These are phyloP conservation scores for Himalopsyche japonica DNA, from an alignment of 2,888 invertebrate species.

Conservation along the genomic window DNA sequence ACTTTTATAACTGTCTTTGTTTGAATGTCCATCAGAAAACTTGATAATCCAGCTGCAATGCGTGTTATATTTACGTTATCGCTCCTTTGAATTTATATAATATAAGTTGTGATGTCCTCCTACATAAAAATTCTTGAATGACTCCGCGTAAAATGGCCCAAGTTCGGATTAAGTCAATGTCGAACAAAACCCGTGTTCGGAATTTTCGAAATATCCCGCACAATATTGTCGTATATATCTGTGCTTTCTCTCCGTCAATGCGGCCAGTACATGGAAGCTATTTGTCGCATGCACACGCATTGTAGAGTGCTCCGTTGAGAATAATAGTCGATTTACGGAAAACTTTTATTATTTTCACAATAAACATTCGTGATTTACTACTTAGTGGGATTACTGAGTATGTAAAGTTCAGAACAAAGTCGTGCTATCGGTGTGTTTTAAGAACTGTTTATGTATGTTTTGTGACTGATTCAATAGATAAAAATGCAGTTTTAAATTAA, in stretches of 20 bases:
- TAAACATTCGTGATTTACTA: not conserved
- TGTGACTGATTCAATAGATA: not conserved
- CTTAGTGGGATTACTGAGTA: not conserved
- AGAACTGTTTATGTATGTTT: not conserved
- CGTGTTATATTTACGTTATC: too few species aligned
- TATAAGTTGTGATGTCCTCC: too few species aligned
- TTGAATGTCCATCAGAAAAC: too few species aligned
- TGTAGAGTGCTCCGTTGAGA: not conserved
- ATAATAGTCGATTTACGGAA: not conserved
- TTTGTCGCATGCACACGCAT: not conserved
- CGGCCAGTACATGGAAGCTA: not conserved
- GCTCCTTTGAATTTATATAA: too few species aligned
- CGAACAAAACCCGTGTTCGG: not conserved
- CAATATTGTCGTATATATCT: not conserved
- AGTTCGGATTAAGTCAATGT: not conserved
- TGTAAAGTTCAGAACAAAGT: not conserved
- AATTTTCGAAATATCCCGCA: not conserved
- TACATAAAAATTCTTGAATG: not conserved
- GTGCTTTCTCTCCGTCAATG: not conserved
- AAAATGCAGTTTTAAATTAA: not conserved
- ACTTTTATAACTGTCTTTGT: too few species aligned
- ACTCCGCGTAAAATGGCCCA: not conserved
- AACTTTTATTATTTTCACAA: not conserved
- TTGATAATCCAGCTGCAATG: too few species aligned
- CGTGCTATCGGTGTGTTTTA: not conserved